phyloP scores from a whole-genome alignment of 2,113 vertebrate species.

The Anser cygnoides region DNA sequence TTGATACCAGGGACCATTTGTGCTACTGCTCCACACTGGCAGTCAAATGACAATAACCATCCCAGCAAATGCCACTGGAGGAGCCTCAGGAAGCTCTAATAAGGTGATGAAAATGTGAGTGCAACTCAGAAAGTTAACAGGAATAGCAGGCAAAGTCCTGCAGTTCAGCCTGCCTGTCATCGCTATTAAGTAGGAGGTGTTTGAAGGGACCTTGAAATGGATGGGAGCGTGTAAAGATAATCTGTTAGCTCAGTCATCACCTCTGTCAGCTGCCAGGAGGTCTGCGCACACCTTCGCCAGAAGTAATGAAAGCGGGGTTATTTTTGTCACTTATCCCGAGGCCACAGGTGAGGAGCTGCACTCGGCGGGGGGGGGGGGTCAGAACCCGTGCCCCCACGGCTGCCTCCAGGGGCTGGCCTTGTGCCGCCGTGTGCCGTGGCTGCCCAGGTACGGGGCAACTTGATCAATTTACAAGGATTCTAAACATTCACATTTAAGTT shows the following conservation, averaged over 20 bases:
- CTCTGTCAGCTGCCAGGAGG: not conserved
- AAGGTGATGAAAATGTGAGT: not conserved
- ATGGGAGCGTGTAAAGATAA: not conserved
- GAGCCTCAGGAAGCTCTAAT: not conserved
- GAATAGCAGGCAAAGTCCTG: not conserved
- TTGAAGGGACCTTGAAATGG: not conserved
- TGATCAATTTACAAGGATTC: not conserved
- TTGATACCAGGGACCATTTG: not conserved
- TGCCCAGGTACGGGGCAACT: too few species aligned
- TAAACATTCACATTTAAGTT: not conserved
- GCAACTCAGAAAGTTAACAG: not conserved
- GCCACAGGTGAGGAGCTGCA: not conserved
- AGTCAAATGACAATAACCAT: accelerated
- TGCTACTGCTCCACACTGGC: accelerated
- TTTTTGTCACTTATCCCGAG: not conserved
- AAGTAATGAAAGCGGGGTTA: not conserved
- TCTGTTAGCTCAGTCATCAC: not conserved
- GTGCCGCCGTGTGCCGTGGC: too few species aligned
- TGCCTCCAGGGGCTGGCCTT: too few species aligned
- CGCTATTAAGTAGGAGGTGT: not conserved
- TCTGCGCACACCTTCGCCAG: not conserved
- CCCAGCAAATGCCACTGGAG: not conserved
- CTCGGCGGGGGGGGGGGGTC: too few species aligned
- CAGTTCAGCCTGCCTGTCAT: not conserved
- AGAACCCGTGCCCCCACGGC: too few species aligned